phyloP scores from a whole-genome alignment of 2,888 invertebrate species.

The Carabus problematicus region DNA sequence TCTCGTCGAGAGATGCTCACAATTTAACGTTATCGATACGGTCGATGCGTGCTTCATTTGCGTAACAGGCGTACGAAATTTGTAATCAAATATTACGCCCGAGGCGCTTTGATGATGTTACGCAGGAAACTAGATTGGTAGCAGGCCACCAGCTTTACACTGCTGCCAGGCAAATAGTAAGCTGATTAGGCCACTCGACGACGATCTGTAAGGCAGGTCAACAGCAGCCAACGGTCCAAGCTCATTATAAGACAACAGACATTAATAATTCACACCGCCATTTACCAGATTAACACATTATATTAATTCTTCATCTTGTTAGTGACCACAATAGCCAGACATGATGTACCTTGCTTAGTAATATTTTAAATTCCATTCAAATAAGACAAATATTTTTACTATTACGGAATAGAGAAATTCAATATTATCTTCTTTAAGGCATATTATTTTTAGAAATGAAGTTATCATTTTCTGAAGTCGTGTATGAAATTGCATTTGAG shows the following conservation, averaged over 20 bases:
- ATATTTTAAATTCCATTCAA: too few relatives aligned
- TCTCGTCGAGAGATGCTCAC: background rate
- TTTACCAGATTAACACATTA: background rate
- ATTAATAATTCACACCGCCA: background rate
- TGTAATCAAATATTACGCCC: slow-evolving; percentile 21
- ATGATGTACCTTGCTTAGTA: background rate
- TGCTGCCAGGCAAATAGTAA: slow-evolving; percentile 6
- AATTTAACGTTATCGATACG: background rate
- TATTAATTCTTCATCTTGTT: background rate
- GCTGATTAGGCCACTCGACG: slow-evolving; percentile 12
- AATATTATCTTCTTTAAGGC: too few relatives aligned
- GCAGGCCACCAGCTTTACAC: slow-evolving; percentile 17
- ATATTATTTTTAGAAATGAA: too few relatives aligned
- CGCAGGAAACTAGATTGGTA: slow-evolving; percentile 21
- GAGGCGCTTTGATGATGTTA: slow-evolving; percentile 20
- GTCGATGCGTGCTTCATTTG: slow-evolving; percentile 1
- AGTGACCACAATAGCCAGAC: background rate
- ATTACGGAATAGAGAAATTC: too few relatives aligned
- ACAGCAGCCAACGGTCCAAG: background rate
- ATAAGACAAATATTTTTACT: too few relatives aligned
- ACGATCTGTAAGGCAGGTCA: background rate
- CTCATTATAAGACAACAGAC: background rate
- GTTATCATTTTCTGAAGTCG: too few relatives aligned
- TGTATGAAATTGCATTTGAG: too few relatives aligned
- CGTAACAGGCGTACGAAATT: slow-evolving; percentile 16